A percentile compares a stretch with the other conserved stretches of the same genome.
Evolutionary conservation across 2,113 vertebrate species (phyloP).

Genomic region (Eurystomus gularis): DNA sequence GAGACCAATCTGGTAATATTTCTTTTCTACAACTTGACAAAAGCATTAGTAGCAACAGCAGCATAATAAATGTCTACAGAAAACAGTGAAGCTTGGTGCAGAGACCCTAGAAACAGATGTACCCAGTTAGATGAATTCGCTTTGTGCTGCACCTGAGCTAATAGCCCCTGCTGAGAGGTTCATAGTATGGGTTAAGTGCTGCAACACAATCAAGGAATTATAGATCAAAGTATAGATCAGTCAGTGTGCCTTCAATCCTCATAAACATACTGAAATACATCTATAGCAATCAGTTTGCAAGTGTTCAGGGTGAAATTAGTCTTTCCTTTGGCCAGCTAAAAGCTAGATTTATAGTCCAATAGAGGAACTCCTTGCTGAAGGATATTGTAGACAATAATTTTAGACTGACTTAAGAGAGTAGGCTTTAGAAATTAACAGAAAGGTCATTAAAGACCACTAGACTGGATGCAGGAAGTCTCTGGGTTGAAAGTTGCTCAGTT

Average conservation of each 20-base stretch:
- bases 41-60: neutral
- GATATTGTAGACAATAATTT: neutral
- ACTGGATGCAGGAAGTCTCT: neutral
- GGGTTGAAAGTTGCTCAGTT: neutral
- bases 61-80: neutral
- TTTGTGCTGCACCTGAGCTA: conserved; percentile 11
- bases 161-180: neutral
- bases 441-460: neutral
- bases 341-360: neutral
- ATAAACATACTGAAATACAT: neutral
- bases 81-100: neutral
- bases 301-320: neutral
- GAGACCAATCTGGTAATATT: neutral
- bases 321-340: neutral
- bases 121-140: neutral
- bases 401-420: neutral
- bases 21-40: neutral
- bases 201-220: neutral
- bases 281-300: neutral
- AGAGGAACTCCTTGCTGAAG: neutral
- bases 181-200: neutral
- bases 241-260: neutral
- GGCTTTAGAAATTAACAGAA: neutral
- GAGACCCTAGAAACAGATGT: neutral
- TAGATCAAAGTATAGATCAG: neutral